Conservation (phyloP, 2,797 vertebrate genomes). For the Hybognathus amarus region DNA sequence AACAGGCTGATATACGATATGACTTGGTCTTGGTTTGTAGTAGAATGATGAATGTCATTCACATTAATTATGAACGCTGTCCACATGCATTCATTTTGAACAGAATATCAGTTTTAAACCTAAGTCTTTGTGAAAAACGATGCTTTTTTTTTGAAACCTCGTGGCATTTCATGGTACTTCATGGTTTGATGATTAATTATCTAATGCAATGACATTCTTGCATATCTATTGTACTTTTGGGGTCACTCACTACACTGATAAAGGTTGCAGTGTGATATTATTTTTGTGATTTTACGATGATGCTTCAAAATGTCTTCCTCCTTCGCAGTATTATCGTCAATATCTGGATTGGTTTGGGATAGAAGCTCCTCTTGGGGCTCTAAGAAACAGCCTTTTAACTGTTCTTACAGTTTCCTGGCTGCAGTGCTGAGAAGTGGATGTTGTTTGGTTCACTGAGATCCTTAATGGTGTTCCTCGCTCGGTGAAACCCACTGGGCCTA, state of each 20-base stretch:
- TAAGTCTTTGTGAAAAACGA: neutral
- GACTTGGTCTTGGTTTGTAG: too few relatives aligned
- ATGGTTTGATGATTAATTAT: neutral
- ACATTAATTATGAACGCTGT: neutral
- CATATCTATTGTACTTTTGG: neutral
- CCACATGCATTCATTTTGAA: neutral
- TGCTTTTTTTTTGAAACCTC: neutral
- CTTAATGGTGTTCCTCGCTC: constrained; percentile 1
- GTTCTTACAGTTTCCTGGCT: neutral
- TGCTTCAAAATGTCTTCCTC: too few relatives aligned
- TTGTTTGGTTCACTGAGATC: constrained; percentile 12
- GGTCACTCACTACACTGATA: neutral
- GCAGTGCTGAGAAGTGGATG: neutral
- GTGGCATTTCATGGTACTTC: neutral
- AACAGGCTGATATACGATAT: too few relatives aligned
- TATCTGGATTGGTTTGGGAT: constrained; percentile 1
- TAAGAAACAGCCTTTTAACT: neutral
- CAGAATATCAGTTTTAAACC: neutral
- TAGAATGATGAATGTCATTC: neutral
- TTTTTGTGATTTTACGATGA: too few relatives aligned
- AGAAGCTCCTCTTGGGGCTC: constrained; percentile 6
- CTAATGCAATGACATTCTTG: neutral
- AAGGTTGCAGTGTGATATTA: neutral
- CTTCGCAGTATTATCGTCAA: neutral
- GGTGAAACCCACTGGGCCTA: neutral